Base-by-base conservation (phyloP, 53 echinoderm and acorn worm species). In the Astropecten irregularis region DNA sequence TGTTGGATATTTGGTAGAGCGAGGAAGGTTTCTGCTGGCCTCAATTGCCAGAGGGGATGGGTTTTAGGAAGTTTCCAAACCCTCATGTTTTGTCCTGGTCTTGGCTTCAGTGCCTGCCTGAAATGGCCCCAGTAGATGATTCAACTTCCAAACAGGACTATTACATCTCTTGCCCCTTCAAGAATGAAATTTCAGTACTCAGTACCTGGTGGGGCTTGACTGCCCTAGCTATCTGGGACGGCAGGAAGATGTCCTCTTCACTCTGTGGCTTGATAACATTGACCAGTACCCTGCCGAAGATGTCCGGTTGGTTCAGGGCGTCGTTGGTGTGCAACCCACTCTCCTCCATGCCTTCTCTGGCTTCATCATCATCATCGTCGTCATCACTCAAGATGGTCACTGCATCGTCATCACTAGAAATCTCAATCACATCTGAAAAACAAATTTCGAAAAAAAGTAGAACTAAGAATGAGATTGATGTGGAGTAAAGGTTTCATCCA, bases 161-260 rank as follows among this genome's bases (percentile, higher is more conserved):
- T n/a, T n/a, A n/a, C n/a, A n/a, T n/a, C n/a, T n/a, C n/a, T n/a
- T n/a, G n/a, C n/a, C n/a, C n/a, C n/a, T n/a, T n/a, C n/a, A n/a
- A n/a, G n/a, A n/a, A n/a, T n/a, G n/a, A n/a, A n/a, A n/a, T n/a
- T n/a, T n/a, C n/a, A n/a, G n/a, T n/a, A n/a, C 42, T 8, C 29
- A 69, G 25, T 62, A 97, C 94, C 92, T 97, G 96, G 52, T 96
- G 96, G 19, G 89, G 83, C 72, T 97, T 97, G 56, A 97, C 88
- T 9, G 48, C 72, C 52, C 28, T 26, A 11, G 85, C 72, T 1
- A 97, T 82, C 55, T 92, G 85, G 16, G 60, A 76, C 4, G 93
- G 88, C 35, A 94, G 85, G 68, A 77, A 97, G 28, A 97, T 85
- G 37, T 97, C 97, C 25, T 76, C 88, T 56, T 97, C 97, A 71